Evolutionary conservation across 2,113 vertebrate genomes (phyloP).

Genomic region (Paedocypris sp.): DNA sequence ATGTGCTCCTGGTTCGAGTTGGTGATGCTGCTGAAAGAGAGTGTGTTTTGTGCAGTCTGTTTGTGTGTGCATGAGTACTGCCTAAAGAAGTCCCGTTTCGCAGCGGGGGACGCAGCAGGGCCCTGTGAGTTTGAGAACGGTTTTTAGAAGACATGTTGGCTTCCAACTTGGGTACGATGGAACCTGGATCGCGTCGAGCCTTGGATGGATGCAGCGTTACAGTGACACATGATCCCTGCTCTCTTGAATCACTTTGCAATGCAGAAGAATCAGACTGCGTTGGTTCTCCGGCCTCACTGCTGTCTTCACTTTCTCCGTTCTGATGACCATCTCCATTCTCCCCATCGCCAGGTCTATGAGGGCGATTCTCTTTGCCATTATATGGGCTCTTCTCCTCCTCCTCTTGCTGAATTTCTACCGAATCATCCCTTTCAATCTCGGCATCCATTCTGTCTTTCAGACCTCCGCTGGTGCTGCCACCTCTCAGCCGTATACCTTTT

Average conservation of each 20-base stretch:
- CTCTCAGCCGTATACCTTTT: conserved; percentile 54
- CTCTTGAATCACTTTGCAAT: conserved; percentile 12
- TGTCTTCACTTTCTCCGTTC: conserved; percentile 38
- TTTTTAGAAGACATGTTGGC: conserved; percentile 69
- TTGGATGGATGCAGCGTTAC: conserved; percentile 78
- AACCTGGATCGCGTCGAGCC: conserved; percentile 77
- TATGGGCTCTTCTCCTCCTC: conserved; percentile 36
- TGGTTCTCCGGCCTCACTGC: conserved; percentile 36
- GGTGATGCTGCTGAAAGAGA: not conserved
- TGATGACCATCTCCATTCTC: conserved; percentile 35
- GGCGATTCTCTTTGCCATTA: conserved; percentile 56
- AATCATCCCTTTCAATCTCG: conserved; percentile 28
- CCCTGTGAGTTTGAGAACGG: conserved; percentile 35
- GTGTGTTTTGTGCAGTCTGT: conserved; percentile 22
- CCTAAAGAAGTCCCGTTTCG: conserved; percentile 53
- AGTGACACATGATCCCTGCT: conserved; percentile 69
- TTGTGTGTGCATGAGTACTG: conserved; percentile 25
- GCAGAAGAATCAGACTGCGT: conserved; percentile 28
- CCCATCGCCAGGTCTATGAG: conserved; percentile 44
- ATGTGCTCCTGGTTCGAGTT: conserved; percentile 15
- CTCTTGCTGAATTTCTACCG: conserved; percentile 37
- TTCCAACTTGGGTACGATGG: conserved; percentile 93
- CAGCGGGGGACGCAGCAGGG: conserved; percentile 74
- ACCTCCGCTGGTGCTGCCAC: conserved; percentile 48
- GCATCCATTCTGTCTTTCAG: conserved; percentile 34